Evolutionary conservation across 2,113 vertebrate genomes (phyloP).

Genomic region (Ammodramus savannarum): DNA sequence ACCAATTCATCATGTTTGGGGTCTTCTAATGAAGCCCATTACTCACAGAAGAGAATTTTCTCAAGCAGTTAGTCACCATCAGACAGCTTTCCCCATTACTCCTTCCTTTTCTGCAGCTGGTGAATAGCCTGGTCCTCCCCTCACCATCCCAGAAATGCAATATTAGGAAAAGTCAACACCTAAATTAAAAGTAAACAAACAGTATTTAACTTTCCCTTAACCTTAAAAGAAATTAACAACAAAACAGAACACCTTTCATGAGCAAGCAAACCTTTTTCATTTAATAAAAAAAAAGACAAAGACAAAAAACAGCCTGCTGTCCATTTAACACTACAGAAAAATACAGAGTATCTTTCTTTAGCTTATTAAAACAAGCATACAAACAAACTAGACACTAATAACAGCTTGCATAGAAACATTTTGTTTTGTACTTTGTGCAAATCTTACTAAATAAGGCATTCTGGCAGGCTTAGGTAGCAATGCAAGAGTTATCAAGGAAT

Average conservation of each 20-base stretch:
- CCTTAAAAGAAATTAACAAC: background rate
- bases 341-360: slow-evolving; percentile 12
- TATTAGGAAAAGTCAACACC: slow-evolving; percentile 25
- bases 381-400: slow-evolving; percentile 16
- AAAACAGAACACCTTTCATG: background rate
- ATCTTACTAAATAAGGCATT: slow-evolving; percentile 71
- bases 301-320: slow-evolving; percentile 30
- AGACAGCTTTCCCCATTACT: slow-evolving; percentile 17
- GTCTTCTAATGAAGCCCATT: slow-evolving; percentile 51
- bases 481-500: background rate
- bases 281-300: background rate
- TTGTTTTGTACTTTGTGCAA: slow-evolving; percentile 65
- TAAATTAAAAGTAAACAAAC: slow-evolving; percentile 28
- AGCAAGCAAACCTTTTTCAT: slow-evolving; percentile 1
- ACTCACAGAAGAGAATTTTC: slow-evolving; percentile 41
- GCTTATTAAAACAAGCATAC: slow-evolving; percentile 39
- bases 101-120: background rate
- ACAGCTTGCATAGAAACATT: slow-evolving; percentile 64
- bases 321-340: slow-evolving; percentile 25
- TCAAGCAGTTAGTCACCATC: slow-evolving; percentile 8
- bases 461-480: slow-evolving; percentile 13
- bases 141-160: slow-evolving; percentile 38
- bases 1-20: slow-evolving; percentile 25
- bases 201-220: slow-evolving; percentile 39
- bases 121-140: background rate